Conservation (phyloP, 1,140 invertebrate species). For the Drosophila melanogaster region Release_6_plus_ISO1_MT NT_037436.4:5476001-5476500, state of each 20-base stretch:
- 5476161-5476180: slow-evolving; percentile 8
- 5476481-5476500: slow-evolving; percentile 61
- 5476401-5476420: slow-evolving; percentile 56
- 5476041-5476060: too few species aligned
- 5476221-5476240: slow-evolving; percentile 78
- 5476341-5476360: slow-evolving; percentile 62
- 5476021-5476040: too few species aligned
- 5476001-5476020: neutral
- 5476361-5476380: slow-evolving; percentile 54
- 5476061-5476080: too few species aligned
- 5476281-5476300: slow-evolving; percentile 61
- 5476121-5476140: too few species aligned
- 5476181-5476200: slow-evolving; percentile 21
- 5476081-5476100: too few species aligned
- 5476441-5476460: slow-evolving; percentile 64
- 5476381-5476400: slow-evolving; percentile 73
- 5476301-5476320: slow-evolving; percentile 68
- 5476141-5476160: too few species aligned
- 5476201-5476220: slow-evolving; percentile 65
- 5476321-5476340: slow-evolving; percentile 76
- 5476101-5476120: too few species aligned
- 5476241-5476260: slow-evolving; percentile 13
- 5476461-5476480: slow-evolving; percentile 65
- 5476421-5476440: slow-evolving; percentile 77
- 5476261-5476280: slow-evolving; percentile 64